Base-by-base conservation (phyloP, 2,888 invertebrate genomes). In the Aromia moschata region DNA sequence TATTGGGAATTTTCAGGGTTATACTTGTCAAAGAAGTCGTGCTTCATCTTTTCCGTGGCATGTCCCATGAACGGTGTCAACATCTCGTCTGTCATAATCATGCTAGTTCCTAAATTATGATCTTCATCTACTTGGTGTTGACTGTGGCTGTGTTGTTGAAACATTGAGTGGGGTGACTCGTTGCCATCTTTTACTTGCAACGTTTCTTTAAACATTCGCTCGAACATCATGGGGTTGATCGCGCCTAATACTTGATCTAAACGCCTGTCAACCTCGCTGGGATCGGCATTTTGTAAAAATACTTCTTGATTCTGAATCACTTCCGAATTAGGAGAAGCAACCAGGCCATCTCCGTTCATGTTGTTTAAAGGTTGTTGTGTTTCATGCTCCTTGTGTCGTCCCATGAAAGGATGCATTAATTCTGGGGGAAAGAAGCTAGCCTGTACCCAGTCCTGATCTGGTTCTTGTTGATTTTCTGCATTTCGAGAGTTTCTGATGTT, bases 381-480 rank as follows among this genome's bases (percentile, higher is more conserved):
- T n/a, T n/a, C n/a, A n/a, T n/a, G n/a, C n/a, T n/a, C n/a, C n/a
- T n/a, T n/a, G n/a, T n/a, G n/a, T 7, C 67, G 53, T 14, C 68
- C 67, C 70, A 75, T 70, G 49, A 73, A 73, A 0, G 75, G 75
- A 12, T 69, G 68, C 45, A 61, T 43, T 44, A 74, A 49, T 12
- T 65, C 64, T 17, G 58, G 52, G 63, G 62, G 57, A 37, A 60
- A 43, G 66, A 56, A 45, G 45, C 60, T 58, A 1, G 20, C 38
- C 11, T 67, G 60, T 15, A 49, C 61, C 43, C 4, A 7, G 7
- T 61, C 66, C 47, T 47, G 18, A 37, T 56, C 47, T 47, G 56
- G 25, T n/a, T n/a, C 52, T 52, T n/a, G 56, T 37, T 20, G 47
- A 60, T 37, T 62, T n/a, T n/a, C n/a, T n/a, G n/a, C n/a, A n/a